Percentiles rank a stretch among this genome's conserved stretches.
phyloP scores from a whole-genome alignment of 2,113 vertebrate species.

The Chunga burmeisteri region DNA sequence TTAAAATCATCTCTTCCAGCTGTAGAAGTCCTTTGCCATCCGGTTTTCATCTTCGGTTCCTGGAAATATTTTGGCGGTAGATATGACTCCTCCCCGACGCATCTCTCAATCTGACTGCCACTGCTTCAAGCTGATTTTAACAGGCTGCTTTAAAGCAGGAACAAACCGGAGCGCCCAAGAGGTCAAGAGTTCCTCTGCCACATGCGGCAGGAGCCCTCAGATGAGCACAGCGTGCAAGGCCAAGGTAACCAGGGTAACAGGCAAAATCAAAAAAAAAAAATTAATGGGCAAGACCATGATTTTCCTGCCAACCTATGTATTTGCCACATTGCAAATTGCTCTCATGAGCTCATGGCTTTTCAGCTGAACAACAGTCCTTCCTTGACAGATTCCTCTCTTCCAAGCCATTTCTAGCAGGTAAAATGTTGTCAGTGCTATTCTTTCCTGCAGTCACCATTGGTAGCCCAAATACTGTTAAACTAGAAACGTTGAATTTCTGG shows the following conservation, averaged over 20 bases:
- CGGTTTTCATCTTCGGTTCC: neutral
- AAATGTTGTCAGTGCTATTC: neutral
- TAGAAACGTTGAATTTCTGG: neutral
- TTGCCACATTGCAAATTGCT: neutral
- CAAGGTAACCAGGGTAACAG: neutral
- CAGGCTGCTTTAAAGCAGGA: neutral
- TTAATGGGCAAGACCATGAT: neutral
- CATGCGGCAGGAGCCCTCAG: neutral
- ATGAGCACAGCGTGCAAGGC: neutral
- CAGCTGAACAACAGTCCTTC: neutral
- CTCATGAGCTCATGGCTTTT: neutral
- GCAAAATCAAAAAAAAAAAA: neutral
- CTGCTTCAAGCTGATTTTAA: neutral
- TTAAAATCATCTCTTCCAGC: slow-evolving; percentile 12
- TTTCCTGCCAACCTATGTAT: neutral
- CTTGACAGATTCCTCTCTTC: neutral
- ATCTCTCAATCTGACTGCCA: neutral
- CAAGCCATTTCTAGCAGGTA: neutral
- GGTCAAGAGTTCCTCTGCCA: neutral
- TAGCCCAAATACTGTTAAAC: neutral
- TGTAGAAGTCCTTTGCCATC: neutral
- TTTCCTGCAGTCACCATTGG: neutral
- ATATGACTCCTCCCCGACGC: neutral
- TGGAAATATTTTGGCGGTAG: slow-evolving; percentile 15
- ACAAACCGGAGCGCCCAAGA: neutral